These are phyloP conservation scores for Triplophysa rosa DNA, from an alignment of 2,113 vertebrate species.

Conservation along the genomic window DNA sequence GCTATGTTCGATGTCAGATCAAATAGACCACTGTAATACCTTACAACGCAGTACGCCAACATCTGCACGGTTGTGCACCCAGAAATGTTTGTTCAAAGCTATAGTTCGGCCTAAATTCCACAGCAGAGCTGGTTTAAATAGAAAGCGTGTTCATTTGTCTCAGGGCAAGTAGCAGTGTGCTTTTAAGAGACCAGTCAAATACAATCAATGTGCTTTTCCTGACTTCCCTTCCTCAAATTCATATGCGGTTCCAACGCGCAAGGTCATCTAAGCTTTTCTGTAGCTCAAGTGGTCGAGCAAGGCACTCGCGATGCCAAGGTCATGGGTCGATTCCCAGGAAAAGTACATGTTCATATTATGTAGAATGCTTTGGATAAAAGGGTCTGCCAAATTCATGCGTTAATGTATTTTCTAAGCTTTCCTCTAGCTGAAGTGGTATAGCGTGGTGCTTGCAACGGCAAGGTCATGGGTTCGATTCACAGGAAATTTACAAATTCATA, in stretches of 20 bases:
- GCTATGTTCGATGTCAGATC: conserved; percentile 82
- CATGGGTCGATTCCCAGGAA: too few species aligned
- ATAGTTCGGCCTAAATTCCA: conserved; percentile 63
- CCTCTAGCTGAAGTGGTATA: too few species aligned
- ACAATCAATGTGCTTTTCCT: conserved; percentile 22
- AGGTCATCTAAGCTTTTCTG: background rate
- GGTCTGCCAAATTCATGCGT: too few species aligned
- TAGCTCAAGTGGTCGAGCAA: too few species aligned
- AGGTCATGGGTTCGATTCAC: too few species aligned
- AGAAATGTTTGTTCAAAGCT: conserved; percentile 69
- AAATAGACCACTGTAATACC: conserved; percentile 82
- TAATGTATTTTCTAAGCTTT: too few species aligned
- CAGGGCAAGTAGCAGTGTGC: conserved; percentile 47
- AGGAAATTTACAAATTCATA: too few species aligned
- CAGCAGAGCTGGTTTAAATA: conserved; percentile 52
- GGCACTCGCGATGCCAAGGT: too few species aligned
- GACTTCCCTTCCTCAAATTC: conserved; percentile 5
- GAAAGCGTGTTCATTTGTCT: conserved; percentile 47
- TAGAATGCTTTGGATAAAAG: too few species aligned
- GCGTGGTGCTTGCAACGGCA: too few species aligned
- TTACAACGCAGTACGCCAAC: conserved; percentile 80
- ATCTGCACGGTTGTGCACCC: conserved; percentile 74
- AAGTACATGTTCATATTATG: too few species aligned
- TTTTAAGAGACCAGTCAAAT: conserved; percentile 45
- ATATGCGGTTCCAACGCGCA: background rate